Percentiles rank a stretch among this genome's conserved stretches.
phyloP scores from a whole-genome alignment of 1,140 invertebrate species.

The Diploscapter pachys region DNA sequence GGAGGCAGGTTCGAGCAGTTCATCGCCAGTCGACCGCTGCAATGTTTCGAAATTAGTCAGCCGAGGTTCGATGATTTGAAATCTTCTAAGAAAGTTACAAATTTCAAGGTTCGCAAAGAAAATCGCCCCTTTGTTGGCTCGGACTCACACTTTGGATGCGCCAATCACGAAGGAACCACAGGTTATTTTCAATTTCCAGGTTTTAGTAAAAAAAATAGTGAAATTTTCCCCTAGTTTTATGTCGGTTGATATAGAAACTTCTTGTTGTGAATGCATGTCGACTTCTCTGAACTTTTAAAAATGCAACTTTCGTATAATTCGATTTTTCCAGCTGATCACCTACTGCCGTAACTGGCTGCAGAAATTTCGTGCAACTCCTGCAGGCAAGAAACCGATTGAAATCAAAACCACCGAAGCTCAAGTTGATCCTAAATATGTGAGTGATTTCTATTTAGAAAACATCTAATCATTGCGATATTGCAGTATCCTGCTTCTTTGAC shows the following conservation, averaged over 20 bases:
- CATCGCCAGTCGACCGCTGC: conserved; percentile 14
- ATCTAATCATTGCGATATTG: conserved; percentile 1
- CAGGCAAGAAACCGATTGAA: conserved; percentile 12
- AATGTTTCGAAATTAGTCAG: not conserved
- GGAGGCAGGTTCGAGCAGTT: conserved; percentile 27
- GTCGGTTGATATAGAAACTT: no score
- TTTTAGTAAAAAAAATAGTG: conserved; percentile 15
- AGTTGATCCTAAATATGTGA: not conserved
- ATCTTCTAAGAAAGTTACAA: not conserved
- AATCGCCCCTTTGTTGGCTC: conserved; percentile 1
- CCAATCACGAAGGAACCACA: conserved; percentile 1
- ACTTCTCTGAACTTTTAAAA: no score
- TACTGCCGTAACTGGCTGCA: conserved; percentile 22
- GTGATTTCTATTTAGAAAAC: not conserved
- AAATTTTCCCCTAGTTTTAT: not conserved
- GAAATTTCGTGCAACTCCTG: conserved; percentile 15
- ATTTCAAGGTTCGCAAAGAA: not conserved
- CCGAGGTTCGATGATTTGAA: not conserved
- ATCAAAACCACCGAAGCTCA: conserved; percentile 1
- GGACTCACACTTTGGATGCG: conserved; percentile 10
- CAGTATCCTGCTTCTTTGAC: not conserved
- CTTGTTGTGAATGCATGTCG: no score
- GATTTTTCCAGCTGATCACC: not conserved
- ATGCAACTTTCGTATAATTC: no score
- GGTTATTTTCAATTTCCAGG: conserved; percentile 1